Conservation (phyloP, 2,113 vertebrate species). For the Scortum barcoo region DNA sequence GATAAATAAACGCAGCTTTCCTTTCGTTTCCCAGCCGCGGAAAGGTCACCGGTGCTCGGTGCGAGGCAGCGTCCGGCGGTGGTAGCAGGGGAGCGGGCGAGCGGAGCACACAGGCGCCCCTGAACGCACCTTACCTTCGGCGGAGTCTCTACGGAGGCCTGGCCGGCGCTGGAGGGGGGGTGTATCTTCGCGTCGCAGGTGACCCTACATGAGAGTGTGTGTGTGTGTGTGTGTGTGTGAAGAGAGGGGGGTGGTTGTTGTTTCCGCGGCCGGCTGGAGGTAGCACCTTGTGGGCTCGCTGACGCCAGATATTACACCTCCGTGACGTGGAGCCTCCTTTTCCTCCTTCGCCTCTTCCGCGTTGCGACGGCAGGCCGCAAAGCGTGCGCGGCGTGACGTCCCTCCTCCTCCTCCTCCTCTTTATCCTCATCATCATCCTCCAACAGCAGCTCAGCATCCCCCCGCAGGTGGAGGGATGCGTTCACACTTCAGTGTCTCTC, state of each 20-base stretch:
- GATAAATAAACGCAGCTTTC: rapidly evolving
- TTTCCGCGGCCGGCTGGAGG: slow-evolving; percentile 11
- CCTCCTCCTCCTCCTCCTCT: slow-evolving; percentile 20
- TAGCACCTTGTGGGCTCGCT: slow-evolving; percentile 63
- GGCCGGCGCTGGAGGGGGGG: neutral
- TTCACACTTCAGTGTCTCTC: neutral
- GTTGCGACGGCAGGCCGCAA: slow-evolving; percentile 59
- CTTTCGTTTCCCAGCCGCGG: neutral
- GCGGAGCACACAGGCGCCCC: slow-evolving; percentile 30
- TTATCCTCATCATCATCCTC: slow-evolving; percentile 16
- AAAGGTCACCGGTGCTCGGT: slow-evolving; percentile 48
- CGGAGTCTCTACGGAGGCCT: slow-evolving; percentile 51
- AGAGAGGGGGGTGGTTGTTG: too few relatives aligned
- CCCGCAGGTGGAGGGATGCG: slow-evolving; percentile 57
- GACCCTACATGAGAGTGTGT: slow-evolving; percentile 2
- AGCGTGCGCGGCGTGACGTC: slow-evolving; percentile 61
- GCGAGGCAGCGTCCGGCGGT: slow-evolving; percentile 20
- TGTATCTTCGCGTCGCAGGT: neutral
- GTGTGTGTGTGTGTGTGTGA: too few relatives aligned
- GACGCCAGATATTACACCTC: slow-evolving; percentile 77
- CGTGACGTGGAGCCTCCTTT: slow-evolving; percentile 82
- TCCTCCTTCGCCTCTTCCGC: slow-evolving; percentile 77
- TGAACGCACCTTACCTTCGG: slow-evolving; percentile 69
- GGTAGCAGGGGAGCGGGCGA: slow-evolving; percentile 56
- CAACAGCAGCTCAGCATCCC: slow-evolving; percentile 44